Percentiles rank a stretch among this genome's conserved stretches.
These are phyloP conservation scores for Triops longicaudatus DNA, from an alignment of 1,140 invertebrate genomes.

Conservation along the genomic window DNA sequence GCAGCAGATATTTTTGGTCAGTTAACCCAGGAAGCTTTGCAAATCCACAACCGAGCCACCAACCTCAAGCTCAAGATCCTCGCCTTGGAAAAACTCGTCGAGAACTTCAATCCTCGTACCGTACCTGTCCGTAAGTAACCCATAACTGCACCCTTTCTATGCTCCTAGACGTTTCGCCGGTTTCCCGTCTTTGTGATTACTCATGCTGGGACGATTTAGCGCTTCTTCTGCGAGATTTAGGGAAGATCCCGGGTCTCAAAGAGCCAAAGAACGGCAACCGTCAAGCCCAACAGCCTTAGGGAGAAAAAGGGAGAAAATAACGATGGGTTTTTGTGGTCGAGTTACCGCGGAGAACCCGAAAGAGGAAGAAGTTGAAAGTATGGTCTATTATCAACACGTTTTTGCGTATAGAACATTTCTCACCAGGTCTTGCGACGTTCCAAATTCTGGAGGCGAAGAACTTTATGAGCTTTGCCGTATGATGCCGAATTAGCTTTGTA, in stretches of 20 bases:
- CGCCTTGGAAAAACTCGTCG: constrained; percentile 8
- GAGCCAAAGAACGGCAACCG: neutral
- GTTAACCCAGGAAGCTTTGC: neutral
- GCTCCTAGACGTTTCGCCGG: neutral
- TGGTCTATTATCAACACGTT: neutral
- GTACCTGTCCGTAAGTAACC: constrained; percentile 19
- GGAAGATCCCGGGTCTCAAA: neutral
- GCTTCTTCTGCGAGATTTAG: neutral
- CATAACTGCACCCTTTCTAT: neutral
- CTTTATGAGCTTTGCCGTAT: neutral
- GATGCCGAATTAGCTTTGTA: neutral
- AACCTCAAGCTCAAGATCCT: neutral
- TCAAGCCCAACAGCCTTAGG: neutral
- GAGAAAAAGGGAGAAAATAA: constrained; percentile 1
- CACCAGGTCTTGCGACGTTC: neutral
- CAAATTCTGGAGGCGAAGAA: neutral
- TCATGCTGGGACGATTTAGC: neutral
- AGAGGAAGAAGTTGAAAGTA: neutral
- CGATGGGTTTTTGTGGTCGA: constrained; percentile 10
- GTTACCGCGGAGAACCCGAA: neutral
- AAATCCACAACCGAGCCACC: neutral
- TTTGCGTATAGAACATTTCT: neutral
- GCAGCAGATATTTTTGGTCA: constrained; percentile 18
- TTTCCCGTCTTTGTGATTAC: neutral
- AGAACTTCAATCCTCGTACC: constrained; percentile 14